These are phyloP conservation scores for Meta bourneti DNA, from an alignment of 2,888 invertebrate genomes.

Conservation along the genomic window DNA sequence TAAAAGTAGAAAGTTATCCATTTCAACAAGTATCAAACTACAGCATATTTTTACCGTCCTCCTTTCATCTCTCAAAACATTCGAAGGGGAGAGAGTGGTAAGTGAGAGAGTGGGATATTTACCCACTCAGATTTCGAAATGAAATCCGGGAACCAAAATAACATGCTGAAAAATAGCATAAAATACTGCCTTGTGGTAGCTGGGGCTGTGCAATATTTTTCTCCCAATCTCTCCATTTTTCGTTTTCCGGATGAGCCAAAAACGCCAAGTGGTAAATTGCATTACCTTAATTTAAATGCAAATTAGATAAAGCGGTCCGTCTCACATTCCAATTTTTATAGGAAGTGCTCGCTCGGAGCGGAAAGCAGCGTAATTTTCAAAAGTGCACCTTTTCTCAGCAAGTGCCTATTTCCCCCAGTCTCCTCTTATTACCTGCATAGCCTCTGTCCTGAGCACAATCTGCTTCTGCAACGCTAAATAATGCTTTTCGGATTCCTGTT, in stretches of 20 bases:
- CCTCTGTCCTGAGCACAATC: neutral
- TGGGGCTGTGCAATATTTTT: neutral
- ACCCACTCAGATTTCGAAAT: neutral
- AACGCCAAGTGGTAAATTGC: conserved; percentile 31
- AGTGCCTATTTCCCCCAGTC: neutral
- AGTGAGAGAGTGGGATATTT: neutral
- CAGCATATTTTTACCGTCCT: no score
- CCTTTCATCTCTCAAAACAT: no score
- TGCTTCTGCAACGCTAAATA: neutral
- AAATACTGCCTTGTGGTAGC: no score
- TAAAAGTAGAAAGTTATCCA: no score
- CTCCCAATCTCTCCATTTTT: neutral
- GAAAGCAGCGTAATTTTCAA: neutral
- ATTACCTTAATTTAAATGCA: conserved; percentile 64
- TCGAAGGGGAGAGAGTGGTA: no score
- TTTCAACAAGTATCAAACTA: no score
- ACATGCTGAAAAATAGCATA: neutral
- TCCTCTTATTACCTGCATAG: neutral
- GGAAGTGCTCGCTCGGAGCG: neutral
- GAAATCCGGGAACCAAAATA: neutral
- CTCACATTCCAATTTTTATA: conserved; percentile 21
- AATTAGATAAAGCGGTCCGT: conserved; percentile 45
- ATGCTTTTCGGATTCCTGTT: neutral
- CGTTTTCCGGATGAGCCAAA: conserved; percentile 11
- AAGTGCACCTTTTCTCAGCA: neutral